Conservation (phyloP, 2,888 invertebrate genomes). For the Eledona agricola region DNA sequence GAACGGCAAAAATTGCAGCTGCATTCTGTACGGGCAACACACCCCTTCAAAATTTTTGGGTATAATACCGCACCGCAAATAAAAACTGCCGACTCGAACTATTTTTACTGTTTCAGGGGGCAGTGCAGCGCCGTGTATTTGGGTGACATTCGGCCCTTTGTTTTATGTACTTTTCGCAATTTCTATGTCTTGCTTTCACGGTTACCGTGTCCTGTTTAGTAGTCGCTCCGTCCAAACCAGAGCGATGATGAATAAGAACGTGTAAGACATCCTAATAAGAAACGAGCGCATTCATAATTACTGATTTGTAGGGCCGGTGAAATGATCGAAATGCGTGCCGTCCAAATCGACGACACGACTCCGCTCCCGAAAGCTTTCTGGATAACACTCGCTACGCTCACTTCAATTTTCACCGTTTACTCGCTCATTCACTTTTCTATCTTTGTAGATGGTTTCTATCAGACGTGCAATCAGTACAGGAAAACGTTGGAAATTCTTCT, state of each 20-base stretch:
- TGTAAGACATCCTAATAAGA: constrained; percentile 51
- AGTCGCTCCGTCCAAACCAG: constrained; percentile 54
- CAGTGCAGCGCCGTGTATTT: constrained; percentile 71
- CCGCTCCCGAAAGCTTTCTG: constrained; percentile 72
- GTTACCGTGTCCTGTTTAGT: constrained; percentile 68
- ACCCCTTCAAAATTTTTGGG: constrained; percentile 69
- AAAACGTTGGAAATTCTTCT: constrained; percentile 71
- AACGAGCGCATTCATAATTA: constrained; percentile 9
- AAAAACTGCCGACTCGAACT: not conserved
- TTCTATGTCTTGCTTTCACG: constrained; percentile 73
- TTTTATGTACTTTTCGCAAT: constrained; percentile 71
- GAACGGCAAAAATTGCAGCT: constrained; percentile 72
- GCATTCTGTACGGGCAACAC: constrained; percentile 72
- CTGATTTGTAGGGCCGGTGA: constrained; percentile 70
- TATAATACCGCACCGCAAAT: too few relatives aligned
- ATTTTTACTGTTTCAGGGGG: constrained; percentile 64
- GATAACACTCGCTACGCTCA: constrained; percentile 72
- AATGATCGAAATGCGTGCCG: constrained; percentile 71
- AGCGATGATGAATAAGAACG: constrained; percentile 56
- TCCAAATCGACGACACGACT: constrained; percentile 67
- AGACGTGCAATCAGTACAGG: constrained; percentile 80
- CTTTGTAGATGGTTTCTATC: constrained; percentile 76
- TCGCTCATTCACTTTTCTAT: constrained; percentile 75
- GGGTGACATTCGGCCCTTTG: constrained; percentile 73
- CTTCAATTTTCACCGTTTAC: constrained; percentile 71